Evolutionary conservation across 2,113 vertebrate genomes (phyloP).

Genomic region (Cheirogaleus medius): DNA sequence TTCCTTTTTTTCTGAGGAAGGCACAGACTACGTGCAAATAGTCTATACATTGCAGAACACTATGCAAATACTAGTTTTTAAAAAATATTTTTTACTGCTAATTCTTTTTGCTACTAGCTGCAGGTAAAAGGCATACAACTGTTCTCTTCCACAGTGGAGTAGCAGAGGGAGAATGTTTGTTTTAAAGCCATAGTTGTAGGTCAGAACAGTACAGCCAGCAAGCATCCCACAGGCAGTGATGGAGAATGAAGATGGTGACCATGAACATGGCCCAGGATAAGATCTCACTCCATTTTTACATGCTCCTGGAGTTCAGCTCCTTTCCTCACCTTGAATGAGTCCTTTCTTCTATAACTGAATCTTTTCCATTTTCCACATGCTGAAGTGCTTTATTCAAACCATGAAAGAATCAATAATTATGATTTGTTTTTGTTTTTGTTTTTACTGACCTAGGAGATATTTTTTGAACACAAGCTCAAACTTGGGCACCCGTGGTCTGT

Average conservation of each 20-base stretch:
- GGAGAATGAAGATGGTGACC: background rate
- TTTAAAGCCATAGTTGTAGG: background rate
- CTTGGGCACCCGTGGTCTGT: rapidly evolving
- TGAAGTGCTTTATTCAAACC: background rate
- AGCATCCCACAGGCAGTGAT: too few species aligned
- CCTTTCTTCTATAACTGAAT: background rate
- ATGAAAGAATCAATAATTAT: background rate
- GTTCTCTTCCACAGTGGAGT: background rate
- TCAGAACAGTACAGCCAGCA: background rate
- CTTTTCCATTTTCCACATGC: background rate
- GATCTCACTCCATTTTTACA: background rate
- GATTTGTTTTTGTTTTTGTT: background rate
- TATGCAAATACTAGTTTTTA: background rate
- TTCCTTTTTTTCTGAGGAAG: background rate
- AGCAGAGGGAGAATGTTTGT: background rate
- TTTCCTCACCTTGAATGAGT: background rate
- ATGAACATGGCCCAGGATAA: background rate
- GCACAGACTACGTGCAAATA: background rate
- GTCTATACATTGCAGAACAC: background rate
- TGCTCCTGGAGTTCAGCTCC: background rate
- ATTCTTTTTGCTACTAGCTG: background rate
- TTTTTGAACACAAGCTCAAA: background rate
- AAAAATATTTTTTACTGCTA: background rate
- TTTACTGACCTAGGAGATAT: background rate
- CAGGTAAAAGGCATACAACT: background rate